Evolutionary conservation across 2,797 vertebrate species (phyloP).

Genomic region (Spinus olivaceus): DNA sequence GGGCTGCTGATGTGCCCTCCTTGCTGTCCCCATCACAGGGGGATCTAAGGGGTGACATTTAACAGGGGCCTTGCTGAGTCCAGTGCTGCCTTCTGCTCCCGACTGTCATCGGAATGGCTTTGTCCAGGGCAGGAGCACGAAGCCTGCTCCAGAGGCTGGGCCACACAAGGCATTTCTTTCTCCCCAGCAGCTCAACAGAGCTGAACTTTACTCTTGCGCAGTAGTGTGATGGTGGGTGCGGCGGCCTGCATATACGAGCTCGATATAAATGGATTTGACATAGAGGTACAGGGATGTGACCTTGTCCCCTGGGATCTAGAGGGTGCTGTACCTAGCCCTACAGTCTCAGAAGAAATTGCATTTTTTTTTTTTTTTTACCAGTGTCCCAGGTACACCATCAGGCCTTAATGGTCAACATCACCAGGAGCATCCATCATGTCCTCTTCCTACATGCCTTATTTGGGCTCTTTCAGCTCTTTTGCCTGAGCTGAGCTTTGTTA

Average conservation of each 20-base stretch:
- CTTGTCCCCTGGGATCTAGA: background rate
- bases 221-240: background rate
- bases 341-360: background rate
- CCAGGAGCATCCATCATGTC: fast-evolving
- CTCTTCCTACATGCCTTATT: fast-evolving
- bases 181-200: fast-evolving
- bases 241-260: background rate
- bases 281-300: background rate
- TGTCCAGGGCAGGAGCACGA: background rate
- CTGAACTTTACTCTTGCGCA: background rate
- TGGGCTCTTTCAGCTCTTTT: background rate
- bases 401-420: background rate
- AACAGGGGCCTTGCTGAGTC: background rate
- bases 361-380: background rate
- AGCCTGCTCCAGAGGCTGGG: background rate
- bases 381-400: too few species aligned
- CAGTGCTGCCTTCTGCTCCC: background rate
- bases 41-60: background rate
- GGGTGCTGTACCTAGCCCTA: fast-evolving
- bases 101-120: fast-evolving
- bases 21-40: too few species aligned
- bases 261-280: background rate
- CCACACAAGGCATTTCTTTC: too few species aligned
- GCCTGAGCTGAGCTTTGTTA: background rate
- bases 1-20: fast-evolving